Percentiles rank a stretch among this genome's conserved stretches.
These are phyloP conservation scores for Callospermophilus lateralis DNA, from an alignment of 2,113 vertebrate species.

Conservation along the genomic window DNA sequence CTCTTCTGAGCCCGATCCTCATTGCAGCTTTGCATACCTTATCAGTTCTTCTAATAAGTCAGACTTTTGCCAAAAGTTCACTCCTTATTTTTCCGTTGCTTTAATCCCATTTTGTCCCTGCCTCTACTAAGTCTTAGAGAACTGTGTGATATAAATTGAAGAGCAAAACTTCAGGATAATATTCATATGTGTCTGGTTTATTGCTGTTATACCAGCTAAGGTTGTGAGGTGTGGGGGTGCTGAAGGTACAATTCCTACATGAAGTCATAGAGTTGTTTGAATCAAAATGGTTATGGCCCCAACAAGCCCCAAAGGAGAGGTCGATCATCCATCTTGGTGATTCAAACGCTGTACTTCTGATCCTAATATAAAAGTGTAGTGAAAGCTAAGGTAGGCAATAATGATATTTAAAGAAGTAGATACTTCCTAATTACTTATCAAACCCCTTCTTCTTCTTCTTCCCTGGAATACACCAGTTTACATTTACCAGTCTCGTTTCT, in stretches of 20 bases:
- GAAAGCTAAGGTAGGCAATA: neutral
- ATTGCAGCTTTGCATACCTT: neutral
- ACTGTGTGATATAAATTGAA: neutral
- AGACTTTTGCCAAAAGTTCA: neutral
- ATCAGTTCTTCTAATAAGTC: neutral
- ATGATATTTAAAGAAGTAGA: neutral
- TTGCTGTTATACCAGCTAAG: neutral
- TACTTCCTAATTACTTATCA: neutral
- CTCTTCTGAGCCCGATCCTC: neutral
- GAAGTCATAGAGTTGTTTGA: neutral
- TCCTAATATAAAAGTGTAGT: neutral
- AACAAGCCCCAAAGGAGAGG: neutral
- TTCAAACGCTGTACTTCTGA: neutral
- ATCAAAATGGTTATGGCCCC: neutral
- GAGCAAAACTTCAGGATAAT: neutral
- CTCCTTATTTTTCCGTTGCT: neutral
- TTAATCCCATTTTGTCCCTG: neutral
- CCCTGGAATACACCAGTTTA: neutral
- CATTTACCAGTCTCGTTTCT: neutral
- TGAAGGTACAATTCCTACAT: neutral
- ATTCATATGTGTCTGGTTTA: neutral
- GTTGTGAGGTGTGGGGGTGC: neutral
- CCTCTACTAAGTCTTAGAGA: neutral
- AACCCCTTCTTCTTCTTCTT: neutral
- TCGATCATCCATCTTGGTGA: neutral